Conservation (phyloP, 1,140 invertebrate genomes). For the Leptinotarsa lineolata region DNA sequence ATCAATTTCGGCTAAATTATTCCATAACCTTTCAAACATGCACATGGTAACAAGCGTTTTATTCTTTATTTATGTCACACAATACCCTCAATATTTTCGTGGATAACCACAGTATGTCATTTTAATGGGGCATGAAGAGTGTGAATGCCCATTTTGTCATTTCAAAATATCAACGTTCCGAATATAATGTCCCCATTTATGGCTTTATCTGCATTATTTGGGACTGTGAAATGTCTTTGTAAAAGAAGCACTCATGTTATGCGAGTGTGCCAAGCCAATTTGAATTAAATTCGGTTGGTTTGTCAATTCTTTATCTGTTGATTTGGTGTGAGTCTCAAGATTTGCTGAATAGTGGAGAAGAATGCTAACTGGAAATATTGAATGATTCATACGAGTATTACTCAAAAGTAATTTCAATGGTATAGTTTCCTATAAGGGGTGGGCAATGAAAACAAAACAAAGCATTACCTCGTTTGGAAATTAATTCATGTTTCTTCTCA, state of each 20-base stretch:
- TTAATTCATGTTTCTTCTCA: no score
- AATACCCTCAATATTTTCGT: conserved; percentile 26
- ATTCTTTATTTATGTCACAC: conserved; percentile 1
- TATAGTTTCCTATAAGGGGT: no score
- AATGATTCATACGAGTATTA: no score
- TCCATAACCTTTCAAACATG: neutral
- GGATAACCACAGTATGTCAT: conserved; percentile 35
- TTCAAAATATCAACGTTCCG: conserved; percentile 35
- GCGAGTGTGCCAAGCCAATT: conserved; percentile 11
- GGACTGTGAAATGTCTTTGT: conserved; percentile 6
- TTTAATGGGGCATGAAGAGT: conserved; percentile 39
- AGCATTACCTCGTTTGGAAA: no score
- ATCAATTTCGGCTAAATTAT: no score
- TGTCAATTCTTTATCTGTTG: neutral
- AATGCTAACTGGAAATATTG: no score
- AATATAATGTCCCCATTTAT: conserved; percentile 39
- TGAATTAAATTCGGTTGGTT: neutral
- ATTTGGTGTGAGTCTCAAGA: neutral
- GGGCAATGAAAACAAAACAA: no score
- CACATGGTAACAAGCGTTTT: neutral
- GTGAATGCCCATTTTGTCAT: conserved; percentile 34
- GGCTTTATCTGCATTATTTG: conserved; percentile 34
- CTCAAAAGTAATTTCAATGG: no score
- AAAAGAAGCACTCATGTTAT: neutral
- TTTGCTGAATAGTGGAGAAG: no score